Evolutionary conservation across 2,113 vertebrate species (phyloP).

Genomic region (Erinaceus europaeus): DNA sequence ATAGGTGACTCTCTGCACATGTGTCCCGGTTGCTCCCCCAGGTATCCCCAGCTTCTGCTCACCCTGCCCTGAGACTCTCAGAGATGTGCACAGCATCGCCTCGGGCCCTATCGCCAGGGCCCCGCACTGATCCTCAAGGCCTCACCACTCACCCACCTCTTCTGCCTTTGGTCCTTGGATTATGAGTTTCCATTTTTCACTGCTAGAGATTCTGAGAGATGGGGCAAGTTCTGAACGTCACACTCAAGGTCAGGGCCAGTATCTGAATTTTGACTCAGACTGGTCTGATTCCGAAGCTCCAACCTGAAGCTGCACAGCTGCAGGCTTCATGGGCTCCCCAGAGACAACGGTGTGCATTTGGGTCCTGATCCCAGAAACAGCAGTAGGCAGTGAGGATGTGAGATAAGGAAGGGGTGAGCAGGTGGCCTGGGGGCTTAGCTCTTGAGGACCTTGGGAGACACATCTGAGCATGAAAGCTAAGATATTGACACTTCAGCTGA

Average conservation of each 20-base stretch:
- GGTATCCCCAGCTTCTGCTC: neutral
- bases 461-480: accelerated
- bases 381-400: neutral
- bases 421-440: neutral
- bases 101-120: neutral
- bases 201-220: neutral
- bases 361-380: neutral
- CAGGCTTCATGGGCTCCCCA: neutral
- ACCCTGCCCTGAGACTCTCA: neutral
- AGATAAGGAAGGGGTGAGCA: neutral
- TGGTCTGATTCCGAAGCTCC: neutral
- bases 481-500: no score
- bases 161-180: no score
- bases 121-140: neutral
- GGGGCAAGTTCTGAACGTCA: neutral
- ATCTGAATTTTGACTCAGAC: neutral
- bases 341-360: neutral
- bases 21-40: neutral
- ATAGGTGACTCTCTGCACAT: neutral
- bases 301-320: no score
- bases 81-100: neutral
- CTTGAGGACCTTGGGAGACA: neutral
- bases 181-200: no score
- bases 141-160: no score
- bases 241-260: neutral